Conservation (phyloP, 2,113 vertebrate species). For the Peromyscus californicus region DNA sequence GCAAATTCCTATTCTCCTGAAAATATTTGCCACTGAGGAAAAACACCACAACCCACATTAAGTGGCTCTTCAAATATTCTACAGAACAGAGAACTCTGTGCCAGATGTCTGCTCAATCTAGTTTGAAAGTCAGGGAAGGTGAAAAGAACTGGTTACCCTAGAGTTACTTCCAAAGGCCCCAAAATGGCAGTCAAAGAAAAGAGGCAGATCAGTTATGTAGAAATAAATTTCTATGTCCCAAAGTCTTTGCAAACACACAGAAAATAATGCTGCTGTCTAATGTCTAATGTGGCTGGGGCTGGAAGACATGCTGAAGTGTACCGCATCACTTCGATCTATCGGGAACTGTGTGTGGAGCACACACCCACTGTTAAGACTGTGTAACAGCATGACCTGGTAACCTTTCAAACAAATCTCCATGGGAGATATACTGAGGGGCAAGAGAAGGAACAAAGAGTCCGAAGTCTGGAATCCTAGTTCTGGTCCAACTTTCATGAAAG, state of each 20-base stretch:
- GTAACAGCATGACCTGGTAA: not conserved
- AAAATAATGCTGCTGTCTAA: constrained; percentile 34
- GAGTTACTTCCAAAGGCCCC: not conserved
- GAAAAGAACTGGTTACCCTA: not conserved
- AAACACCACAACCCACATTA: constrained; percentile 45
- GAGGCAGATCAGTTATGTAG: not conserved
- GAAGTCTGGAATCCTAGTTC: constrained; percentile 42
- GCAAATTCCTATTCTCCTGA: constrained; percentile 59
- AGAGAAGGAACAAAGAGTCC: constrained; percentile 25
- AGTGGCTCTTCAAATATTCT: constrained; percentile 51
- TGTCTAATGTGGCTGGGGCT: not conserved
- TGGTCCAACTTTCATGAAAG: constrained; percentile 46
- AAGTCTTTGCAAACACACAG: not conserved
- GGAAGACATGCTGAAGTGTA: not conserved
- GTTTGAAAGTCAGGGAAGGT: not conserved
- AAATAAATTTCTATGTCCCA: constrained; percentile 63
- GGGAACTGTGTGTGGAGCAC: not conserved
- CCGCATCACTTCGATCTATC: not conserved
- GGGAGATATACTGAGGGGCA: constrained; percentile 19
- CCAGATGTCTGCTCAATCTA: not conserved
- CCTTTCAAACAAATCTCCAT: constrained; percentile 52
- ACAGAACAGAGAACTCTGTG: constrained; percentile 51
- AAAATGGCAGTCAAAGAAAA: not conserved
- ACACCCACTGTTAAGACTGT: not conserved
- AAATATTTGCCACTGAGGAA: constrained; percentile 34